phyloP scores from a whole-genome alignment of 2,888 invertebrate species.

The Oscheius sp. region DNA sequence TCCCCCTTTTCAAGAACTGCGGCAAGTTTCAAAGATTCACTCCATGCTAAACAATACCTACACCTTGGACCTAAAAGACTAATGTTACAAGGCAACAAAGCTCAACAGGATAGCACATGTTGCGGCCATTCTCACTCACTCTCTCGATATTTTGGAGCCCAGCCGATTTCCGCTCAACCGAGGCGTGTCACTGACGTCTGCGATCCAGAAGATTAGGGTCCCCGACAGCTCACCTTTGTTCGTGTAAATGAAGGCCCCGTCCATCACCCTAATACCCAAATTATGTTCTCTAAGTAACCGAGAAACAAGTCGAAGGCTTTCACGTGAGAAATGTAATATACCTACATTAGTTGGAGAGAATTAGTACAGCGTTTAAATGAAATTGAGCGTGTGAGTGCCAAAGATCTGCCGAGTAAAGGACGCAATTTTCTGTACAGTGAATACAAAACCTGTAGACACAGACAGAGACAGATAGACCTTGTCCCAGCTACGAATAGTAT shows the following conservation, averaged over 20 bases:
- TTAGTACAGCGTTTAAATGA: no score
- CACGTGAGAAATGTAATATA: no score
- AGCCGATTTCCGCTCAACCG: slow-evolving; percentile 34
- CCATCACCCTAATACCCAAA: not conserved
- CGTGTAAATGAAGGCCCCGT: slow-evolving; percentile 1
- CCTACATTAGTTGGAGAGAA: no score
- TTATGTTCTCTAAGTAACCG: no score
- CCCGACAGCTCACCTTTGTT: slow-evolving; percentile 13
- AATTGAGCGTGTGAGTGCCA: no score
- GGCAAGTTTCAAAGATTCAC: slow-evolving; percentile 7
- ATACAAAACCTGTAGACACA: no score
- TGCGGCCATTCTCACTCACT: slow-evolving; percentile 18
- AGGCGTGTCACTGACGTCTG: slow-evolving; percentile 35
- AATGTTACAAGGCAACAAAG: not conserved
- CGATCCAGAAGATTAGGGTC: slow-evolving; percentile 31
- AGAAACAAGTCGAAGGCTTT: no score
- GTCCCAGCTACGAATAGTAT: no score
- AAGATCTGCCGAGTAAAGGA: no score
- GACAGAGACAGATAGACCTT: no score
- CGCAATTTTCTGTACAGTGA: no score
- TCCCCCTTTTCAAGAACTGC: slow-evolving; percentile 15
- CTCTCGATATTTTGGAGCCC: slow-evolving; percentile 23
- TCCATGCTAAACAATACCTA: not conserved
- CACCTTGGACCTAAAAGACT: not conserved
- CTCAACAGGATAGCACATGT: not conserved